These are phyloP conservation scores for Macaria notata DNA, from an alignment of 2,888 invertebrate species.

Conservation along the genomic window DNA sequence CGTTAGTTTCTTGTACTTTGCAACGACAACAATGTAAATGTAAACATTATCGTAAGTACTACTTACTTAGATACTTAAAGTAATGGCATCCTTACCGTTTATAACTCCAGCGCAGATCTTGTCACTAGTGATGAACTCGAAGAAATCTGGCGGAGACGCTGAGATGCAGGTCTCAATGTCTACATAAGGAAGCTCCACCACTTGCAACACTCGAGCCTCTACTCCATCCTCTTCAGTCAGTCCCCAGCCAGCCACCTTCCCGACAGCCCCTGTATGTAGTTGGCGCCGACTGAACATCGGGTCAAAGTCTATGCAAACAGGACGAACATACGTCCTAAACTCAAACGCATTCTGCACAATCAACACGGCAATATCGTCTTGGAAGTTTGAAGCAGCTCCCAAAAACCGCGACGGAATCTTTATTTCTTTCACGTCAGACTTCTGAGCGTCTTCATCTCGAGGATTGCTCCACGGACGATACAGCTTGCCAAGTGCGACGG, in stretches of 20 bases:
- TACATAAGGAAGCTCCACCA: conserved; percentile 23
- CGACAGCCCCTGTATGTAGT: conserved; percentile 14
- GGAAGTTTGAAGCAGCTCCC: conserved; percentile 66
- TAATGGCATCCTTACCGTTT: conserved; percentile 13
- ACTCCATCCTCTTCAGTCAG: conserved; percentile 23
- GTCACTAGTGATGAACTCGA: conserved; percentile 22
- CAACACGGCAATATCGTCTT: conserved; percentile 73
- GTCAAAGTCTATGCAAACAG: conserved; percentile 63
- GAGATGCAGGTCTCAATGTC: conserved; percentile 24
- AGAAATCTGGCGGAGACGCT: conserved; percentile 21
- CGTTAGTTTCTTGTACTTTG: too few species aligned
- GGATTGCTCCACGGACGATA: conserved; percentile 27
- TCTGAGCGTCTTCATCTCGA: conserved; percentile 22
- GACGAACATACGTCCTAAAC: conserved; percentile 57
- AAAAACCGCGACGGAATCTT: conserved; percentile 49
- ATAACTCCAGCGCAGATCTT: conserved; percentile 30
- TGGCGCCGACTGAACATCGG: conserved; percentile 19
- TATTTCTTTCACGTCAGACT: conserved; percentile 20
- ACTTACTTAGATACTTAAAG: neutral
- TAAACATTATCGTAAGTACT: neutral
- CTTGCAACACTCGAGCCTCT: conserved; percentile 15
- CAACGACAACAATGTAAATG: too few species aligned
- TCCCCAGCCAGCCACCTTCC: conserved; percentile 30
- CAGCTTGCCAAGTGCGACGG: conserved; percentile 24
- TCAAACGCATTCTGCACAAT: conserved; percentile 54